Base-by-base conservation (phyloP, 2,797 vertebrate genomes). In the Morelia viridis region DNA sequence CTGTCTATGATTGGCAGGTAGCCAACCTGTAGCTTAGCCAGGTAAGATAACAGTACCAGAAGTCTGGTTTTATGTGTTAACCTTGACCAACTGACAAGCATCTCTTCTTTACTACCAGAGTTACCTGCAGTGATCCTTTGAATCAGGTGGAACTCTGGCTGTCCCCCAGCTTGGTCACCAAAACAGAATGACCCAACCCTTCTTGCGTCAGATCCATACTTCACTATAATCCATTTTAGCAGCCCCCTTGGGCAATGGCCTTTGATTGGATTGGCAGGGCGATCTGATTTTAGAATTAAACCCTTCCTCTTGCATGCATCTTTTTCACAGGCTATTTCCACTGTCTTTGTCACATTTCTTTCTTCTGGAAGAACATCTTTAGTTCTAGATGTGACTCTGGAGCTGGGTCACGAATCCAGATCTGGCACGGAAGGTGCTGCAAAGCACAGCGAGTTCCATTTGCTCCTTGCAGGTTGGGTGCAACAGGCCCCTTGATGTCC, bases 261-360 rank as follows among this genome's bases (percentile, higher is more conserved):
- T 2, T 87, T 83, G 17, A 85, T 0, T 61, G 56, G 15, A 0
- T 0, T 0, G 22, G 1, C 50, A n/a, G 46, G 41, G 28, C 87
- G 31, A 0, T 3, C 50, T 41, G n/a, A 19, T 31, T 68, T 68
- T 7, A 24, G 35, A 62, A 22, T 4, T 56, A 5, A 76, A 57
- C 10, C 15, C 41, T 85, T 56, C 28, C 3, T 35, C 46, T 13
- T 15, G 76, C 22, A 56, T 35, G 26, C 0, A 13, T 24, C 53
- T 56, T 35, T 57, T 41, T 57, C 56, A 1, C 28, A 56, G n/a
- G 53, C 53, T 65, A 35, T 64, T 57, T 22, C 64, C 5, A 24
- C 7, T 12, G 15, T 86, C 12, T 87, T 17, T 50, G 17, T 12
- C n/a, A 6, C 7, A 24, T 24, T 57, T 22, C 58, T 60, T 60